Evolutionary conservation across 2,888 invertebrate species (phyloP), one percentile per base, ranked within the genome.

Genomic region (Temnothorax unifasciatus): DNA sequence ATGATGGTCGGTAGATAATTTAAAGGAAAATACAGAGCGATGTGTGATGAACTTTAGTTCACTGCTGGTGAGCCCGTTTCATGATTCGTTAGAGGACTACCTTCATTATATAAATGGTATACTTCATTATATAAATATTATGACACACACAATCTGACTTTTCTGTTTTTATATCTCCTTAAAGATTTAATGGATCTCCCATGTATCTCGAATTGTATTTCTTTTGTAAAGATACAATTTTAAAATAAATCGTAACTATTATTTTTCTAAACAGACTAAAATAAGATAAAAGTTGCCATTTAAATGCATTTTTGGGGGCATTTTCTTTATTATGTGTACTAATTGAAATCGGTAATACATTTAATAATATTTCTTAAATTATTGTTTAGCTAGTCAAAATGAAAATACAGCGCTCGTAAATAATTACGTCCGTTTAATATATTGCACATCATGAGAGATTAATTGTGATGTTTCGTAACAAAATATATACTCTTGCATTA

Each of bases 101-200:
- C 57, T 34, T 57, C 13, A 44, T 44, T 44, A 44, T 44, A 44
- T 44, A 44, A 44, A 44, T 4, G 25, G 29, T 44, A 52, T 57
- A 83, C 57, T 84, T 81, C n/a, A 63, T 44, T 38, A 61, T 5
- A 69, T 52, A 83, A 76, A 68, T 68, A 83, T 68, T 50, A 15
- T n/a, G 9, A 11, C 1, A 47, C 2, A 47, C n/a, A 25, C 9
- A 61, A 69, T 41, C 15, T 18, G 6, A 18, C 11, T 18, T 66
- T 75, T n/a, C 4, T 41, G 15, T 47, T 50, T 6, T 34, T 34
- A 34, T 34, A 34, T 81, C 18, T 34, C 18, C 34, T 41, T 38
- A 50, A 73, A 57, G 59, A 41, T 25, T 38, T 76, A 47, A 82
- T 75, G 29, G 5, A 2, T 21, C 29, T 41, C 0, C 44, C 2